Evolutionary conservation across 2,888 invertebrate genomes (phyloP).

Genomic region (Eupithecia exiguata): DNA sequence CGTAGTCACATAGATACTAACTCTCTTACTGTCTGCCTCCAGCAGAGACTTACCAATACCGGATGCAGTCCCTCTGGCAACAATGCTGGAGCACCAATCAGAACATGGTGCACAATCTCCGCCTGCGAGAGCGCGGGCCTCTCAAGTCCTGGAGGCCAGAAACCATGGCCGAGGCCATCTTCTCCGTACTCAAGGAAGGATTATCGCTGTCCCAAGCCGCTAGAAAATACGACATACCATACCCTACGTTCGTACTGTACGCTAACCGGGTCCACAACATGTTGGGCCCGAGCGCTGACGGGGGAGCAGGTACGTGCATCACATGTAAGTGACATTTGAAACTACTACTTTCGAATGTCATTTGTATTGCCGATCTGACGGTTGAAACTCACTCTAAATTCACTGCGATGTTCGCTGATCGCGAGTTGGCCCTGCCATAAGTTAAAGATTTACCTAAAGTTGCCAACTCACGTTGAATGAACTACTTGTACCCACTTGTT

Average conservation of each 20-base stretch:
- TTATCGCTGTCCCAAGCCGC: constrained; percentile 95
- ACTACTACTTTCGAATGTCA: constrained; percentile 33
- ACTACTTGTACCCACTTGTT: neutral
- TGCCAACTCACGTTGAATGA: constrained; percentile 7
- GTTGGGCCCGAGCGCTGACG: constrained; percentile 96
- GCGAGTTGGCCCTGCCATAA: neutral
- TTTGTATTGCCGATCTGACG: constrained; percentile 38
- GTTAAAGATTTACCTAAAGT: neutral
- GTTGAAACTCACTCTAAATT: constrained; percentile 34
- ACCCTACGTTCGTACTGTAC: constrained; percentile 96
- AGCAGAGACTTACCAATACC: constrained; percentile 98
- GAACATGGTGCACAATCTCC: constrained; percentile 93
- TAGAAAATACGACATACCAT: constrained; percentile 96
- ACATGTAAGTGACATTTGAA: constrained; percentile 40
- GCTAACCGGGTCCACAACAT: constrained; percentile 97
- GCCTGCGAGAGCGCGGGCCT: constrained; percentile 96
- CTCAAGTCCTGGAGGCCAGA: constrained; percentile 97
- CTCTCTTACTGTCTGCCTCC: constrained; percentile 66
- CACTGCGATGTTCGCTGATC: constrained; percentile 20
- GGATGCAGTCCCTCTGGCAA: constrained; percentile 97
- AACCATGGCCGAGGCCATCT: constrained; percentile 97
- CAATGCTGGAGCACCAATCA: constrained; percentile 98
- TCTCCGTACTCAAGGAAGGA: constrained; percentile 95
- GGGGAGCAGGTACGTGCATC: constrained; percentile 90
- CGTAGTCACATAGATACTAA: constrained; percentile 49